Evolutionary conservation across 2,888 invertebrate genomes (phyloP).

Genomic region (Allygus modestus): DNA sequence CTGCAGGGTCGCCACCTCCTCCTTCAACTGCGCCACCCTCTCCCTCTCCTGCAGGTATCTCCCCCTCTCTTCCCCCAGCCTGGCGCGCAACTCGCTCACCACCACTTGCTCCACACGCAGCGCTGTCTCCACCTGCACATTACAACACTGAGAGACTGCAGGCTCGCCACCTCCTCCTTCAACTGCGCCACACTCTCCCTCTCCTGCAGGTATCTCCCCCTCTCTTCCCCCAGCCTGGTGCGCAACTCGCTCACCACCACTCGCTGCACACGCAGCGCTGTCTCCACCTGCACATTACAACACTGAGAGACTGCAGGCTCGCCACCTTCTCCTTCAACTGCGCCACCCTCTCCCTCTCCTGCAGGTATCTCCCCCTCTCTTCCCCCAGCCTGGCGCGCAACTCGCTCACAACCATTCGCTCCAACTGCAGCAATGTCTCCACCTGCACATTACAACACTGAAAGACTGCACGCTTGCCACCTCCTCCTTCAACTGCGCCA

Average conservation of each 20-base stretch:
- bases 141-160: too few relatives aligned
- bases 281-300: too few relatives aligned
- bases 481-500: too few relatives aligned
- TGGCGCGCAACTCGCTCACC: conserved; percentile 52
- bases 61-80: conserved; percentile 50
- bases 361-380: conserved; percentile 31
- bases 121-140: conserved; percentile 49
- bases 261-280: too few relatives aligned
- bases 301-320: conserved; percentile 68
- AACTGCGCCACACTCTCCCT: too few relatives aligned
- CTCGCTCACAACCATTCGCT: conserved; percentile 57
- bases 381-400: conserved; percentile 43
- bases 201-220: too few relatives aligned
- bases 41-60: conserved; percentile 39
- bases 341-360: conserved; percentile 46
- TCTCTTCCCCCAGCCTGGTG: too few relatives aligned
- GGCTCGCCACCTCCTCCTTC: too few relatives aligned
- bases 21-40: conserved; percentile 67
- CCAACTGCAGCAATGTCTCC: conserved; percentile 56
- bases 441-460: neutral
- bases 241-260: too few relatives aligned
- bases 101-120: conserved; percentile 53
- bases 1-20: conserved; percentile 63
- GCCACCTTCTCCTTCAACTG: conserved; percentile 68
- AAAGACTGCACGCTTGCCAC: too few relatives aligned